Evolutionary conservation across 2,797 vertebrate genomes (phyloP).

Genomic region (Hemitrygon akajei): DNA sequence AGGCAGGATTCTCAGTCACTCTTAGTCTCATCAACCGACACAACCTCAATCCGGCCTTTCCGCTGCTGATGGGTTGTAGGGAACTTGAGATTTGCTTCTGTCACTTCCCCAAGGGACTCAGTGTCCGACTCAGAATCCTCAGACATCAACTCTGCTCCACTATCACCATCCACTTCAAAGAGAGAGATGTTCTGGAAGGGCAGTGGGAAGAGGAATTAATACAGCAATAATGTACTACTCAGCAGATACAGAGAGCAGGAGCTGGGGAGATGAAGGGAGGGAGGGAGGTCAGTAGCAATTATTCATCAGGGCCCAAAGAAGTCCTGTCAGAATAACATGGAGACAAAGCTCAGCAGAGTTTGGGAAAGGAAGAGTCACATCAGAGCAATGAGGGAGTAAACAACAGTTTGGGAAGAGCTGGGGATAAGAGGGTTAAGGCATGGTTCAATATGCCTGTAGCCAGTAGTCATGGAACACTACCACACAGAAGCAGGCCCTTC

Average conservation of each 20-base stretch:
- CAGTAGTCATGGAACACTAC: too few species aligned
- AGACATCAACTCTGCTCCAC: slow-evolving; percentile 49
- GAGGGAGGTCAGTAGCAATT: background rate
- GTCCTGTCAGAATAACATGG: background rate
- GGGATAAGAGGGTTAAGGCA: too few species aligned
- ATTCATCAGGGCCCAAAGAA: too few species aligned
- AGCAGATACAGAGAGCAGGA: background rate
- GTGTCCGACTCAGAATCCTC: slow-evolving; percentile 55
- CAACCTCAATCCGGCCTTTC: slow-evolving; percentile 68
- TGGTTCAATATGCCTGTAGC: too few species aligned
- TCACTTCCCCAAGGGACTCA: slow-evolving; percentile 53
- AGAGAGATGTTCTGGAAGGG: slow-evolving; percentile 73
- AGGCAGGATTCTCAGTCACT: background rate
- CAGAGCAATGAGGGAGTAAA: too few species aligned
- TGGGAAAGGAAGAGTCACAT: too few species aligned
- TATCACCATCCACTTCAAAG: slow-evolving; percentile 67
- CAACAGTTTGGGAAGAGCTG: too few species aligned
- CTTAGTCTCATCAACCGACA: slow-evolving; percentile 47
- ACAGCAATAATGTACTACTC: background rate
- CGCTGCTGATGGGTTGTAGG: slow-evolving; percentile 58
- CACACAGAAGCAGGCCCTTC: too few species aligned
- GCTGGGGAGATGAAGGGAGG: background rate
- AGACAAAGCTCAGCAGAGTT: background rate
- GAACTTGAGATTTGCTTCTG: slow-evolving; percentile 68
- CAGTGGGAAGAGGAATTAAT: background rate